Base-by-base conservation (phyloP, 2,113 vertebrate genomes). In the Rhinoderma darwinii region DNA sequence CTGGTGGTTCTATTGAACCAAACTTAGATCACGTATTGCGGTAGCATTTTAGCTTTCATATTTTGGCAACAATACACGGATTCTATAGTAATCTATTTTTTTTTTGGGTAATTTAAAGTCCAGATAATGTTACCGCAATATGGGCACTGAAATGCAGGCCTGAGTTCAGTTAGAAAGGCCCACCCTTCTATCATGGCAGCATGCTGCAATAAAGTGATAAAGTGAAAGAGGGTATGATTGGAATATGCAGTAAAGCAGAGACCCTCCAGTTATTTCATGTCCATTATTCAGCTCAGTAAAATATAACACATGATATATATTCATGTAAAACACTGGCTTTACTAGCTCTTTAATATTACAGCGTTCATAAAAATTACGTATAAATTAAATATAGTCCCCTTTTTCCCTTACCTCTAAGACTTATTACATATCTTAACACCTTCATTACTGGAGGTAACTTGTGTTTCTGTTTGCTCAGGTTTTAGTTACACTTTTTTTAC, bases 301-400 rank as follows among this genome's bases (percentile, higher is more conserved):
- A 70, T 7, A 39, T 70, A 70, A 37, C 63, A 68, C 18, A 22
- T 70, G 32, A 70, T 37, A 70, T 70, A 70, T 70, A 39, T 37
- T 70, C 5, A 70, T 70, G 66, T 39, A 17, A 70, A 70, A 70
- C 39, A 70, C 66, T 37, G 66, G 66, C 35, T 70, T 37, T 70
- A 70, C 66, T 70, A 37, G 32, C 32, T 70, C 66, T 70, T 70
- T 70, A 37, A 70, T 70, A 70, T 70, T 70, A 70, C 17, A 70
- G 66, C 66, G 8, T 37, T 70, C 32, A 37, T 70, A 70, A 70
- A 70, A 37, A 70, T 35, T 32, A 39, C 66, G 39, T 37, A 70
- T 70, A 39, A 70, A 70, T 70, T 70, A 70, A 70, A 70, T 70
- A 70, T 70, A 37, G 15, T 17, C 32, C 66, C 32, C 15, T 22